These are phyloP conservation scores for Pyrgilauda ruficollis DNA, from an alignment of 2,113 vertebrate genomes.

Conservation along the genomic window DNA sequence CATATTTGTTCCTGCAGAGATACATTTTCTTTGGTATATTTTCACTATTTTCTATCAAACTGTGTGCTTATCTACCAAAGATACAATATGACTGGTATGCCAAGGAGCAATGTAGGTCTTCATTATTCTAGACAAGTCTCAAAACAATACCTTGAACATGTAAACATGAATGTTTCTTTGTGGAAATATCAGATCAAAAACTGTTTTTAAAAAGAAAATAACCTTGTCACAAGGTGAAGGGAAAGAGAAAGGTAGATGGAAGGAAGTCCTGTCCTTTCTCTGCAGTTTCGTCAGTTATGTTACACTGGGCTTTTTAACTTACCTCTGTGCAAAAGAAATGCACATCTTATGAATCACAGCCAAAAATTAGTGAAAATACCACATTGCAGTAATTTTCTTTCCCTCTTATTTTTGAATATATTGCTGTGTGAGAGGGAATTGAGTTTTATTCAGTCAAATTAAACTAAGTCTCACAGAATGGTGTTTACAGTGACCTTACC, in stretches of 20 bases:
- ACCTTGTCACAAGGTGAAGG: neutral
- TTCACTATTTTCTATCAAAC: neutral
- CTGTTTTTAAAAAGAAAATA: neutral
- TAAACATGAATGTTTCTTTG: neutral
- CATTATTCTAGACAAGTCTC: neutral
- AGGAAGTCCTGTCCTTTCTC: neutral
- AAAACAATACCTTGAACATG: neutral
- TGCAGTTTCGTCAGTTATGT: neutral
- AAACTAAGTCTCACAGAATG: neutral
- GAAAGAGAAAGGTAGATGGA: neutral
- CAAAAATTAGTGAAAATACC: neutral
- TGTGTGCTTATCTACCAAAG: neutral
- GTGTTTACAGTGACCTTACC: neutral
- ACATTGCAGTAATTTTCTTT: neutral
- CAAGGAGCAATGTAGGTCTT: neutral
- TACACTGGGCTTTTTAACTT: neutral
- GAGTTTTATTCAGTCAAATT: neutral
- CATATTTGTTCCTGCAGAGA: neutral
- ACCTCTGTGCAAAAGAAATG: neutral
- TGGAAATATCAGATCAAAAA: neutral
- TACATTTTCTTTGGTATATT: neutral
- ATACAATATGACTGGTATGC: neutral
- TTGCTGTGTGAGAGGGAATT: neutral
- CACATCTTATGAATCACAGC: neutral
- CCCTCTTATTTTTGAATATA: neutral